Evolutionary conservation across 2,797 vertebrate genomes (phyloP).

Genomic region (Uromys caudimaculatus): DNA sequence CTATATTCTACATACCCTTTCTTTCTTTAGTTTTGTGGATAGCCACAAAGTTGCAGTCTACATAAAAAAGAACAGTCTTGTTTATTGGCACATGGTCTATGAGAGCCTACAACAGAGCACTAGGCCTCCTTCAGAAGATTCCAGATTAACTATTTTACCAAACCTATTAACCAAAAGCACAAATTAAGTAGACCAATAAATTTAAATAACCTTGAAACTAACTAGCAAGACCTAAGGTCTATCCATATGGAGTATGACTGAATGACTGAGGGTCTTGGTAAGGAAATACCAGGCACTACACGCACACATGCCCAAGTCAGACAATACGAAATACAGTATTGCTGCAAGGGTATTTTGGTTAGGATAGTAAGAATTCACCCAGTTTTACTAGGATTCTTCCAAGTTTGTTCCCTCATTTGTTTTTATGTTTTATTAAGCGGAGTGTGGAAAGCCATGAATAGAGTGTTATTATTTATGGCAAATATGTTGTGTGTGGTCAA

Average conservation of each 20-base stretch:
- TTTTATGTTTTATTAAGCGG: constrained; percentile 74
- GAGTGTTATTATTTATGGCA: constrained; percentile 67
- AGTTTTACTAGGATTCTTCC: constrained; percentile 61
- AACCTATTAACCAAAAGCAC: neutral
- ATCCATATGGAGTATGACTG: neutral
- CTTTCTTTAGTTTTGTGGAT: neutral
- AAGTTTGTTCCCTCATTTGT: constrained; percentile 70
- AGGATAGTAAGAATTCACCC: constrained; percentile 35
- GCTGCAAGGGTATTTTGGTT: neutral
- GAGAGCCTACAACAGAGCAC: neutral
- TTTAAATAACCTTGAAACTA: neutral
- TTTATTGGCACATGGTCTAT: neutral
- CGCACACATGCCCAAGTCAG: neutral
- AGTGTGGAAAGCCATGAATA: constrained; percentile 67
- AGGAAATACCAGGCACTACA: neutral
- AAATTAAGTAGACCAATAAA: constrained; percentile 42
- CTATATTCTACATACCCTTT: neutral
- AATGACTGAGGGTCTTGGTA: neutral
- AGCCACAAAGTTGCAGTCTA: neutral
- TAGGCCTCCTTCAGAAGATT: neutral
- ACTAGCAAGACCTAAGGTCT: neutral
- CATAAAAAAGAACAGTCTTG: neutral
- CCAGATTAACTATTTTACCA: constrained; percentile 18
- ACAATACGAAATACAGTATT: neutral
- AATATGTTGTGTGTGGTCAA: constrained; percentile 66